phyloP scores from a whole-genome alignment of 2,888 invertebrate species.

The Thymelicus sylvestris region DNA sequence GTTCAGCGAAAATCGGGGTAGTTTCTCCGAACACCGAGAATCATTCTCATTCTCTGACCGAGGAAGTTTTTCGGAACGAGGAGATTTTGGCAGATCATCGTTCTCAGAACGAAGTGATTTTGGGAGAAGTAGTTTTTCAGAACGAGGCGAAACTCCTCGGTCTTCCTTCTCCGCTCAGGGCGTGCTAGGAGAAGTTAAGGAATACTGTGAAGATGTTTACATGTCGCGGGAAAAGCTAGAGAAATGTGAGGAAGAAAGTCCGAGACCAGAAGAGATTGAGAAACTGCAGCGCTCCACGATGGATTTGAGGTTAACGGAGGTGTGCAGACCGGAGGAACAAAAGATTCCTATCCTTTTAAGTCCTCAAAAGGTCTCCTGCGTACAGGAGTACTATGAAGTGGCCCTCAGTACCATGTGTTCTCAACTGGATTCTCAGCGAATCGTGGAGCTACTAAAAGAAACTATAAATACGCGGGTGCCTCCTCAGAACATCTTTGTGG shows the following conservation, averaged over 20 bases:
- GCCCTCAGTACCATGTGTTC: slow-evolving; percentile 92
- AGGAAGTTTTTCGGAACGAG: slow-evolving; percentile 77
- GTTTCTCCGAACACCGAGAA: slow-evolving; percentile 77
- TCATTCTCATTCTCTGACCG: slow-evolving; percentile 79
- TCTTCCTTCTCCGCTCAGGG: slow-evolving; percentile 79
- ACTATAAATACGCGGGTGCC: slow-evolving; percentile 92
- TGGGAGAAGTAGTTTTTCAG: slow-evolving; percentile 74
- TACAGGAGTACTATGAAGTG: slow-evolving; percentile 87
- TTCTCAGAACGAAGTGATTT: slow-evolving; percentile 85
- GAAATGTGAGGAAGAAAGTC: slow-evolving; percentile 65
- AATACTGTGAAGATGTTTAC: slow-evolving; percentile 71
- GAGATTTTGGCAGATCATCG: slow-evolving; percentile 73
- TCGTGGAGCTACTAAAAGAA: slow-evolving; percentile 91
- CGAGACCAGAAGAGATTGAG: slow-evolving; percentile 66
- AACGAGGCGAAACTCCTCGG: slow-evolving; percentile 76
- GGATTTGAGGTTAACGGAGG: slow-evolving; percentile 72
- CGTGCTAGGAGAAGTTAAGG: slow-evolving; percentile 72
- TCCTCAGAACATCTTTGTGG: slow-evolving; percentile 84
- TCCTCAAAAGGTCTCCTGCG: slow-evolving; percentile 71
- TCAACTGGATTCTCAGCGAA: slow-evolving; percentile 90
- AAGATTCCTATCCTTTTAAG: slow-evolving; percentile 72
- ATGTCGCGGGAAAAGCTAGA: slow-evolving; percentile 72
- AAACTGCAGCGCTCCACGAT: slow-evolving; percentile 74
- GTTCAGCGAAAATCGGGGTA: slow-evolving; percentile 83
- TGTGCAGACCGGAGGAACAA: slow-evolving; percentile 65